These are phyloP conservation scores for Hypotaenidia philippensis DNA, from an alignment of 2,797 vertebrate species.

Conservation along the genomic window DNA sequence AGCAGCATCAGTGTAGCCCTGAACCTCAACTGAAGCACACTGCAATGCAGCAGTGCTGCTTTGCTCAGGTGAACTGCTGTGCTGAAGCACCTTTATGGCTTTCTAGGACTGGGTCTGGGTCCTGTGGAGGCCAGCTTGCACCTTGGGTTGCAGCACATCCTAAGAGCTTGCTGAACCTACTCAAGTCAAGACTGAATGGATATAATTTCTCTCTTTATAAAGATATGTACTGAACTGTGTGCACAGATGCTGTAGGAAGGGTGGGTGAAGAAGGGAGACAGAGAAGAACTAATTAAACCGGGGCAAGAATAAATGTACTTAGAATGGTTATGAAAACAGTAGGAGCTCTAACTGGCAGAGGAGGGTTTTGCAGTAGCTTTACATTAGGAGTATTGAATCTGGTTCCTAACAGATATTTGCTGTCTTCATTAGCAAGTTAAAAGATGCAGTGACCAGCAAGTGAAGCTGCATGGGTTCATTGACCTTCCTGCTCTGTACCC, in stretches of 20 bases:
- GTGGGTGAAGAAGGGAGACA: not conserved
- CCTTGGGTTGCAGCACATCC: not conserved
- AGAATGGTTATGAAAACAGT: not conserved
- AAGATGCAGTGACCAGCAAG: not conserved
- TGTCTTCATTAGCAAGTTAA: not conserved
- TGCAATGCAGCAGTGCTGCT: not conserved
- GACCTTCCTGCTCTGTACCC: not conserved
- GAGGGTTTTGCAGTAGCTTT: not conserved
- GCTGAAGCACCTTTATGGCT: not conserved
- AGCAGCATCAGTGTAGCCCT: not conserved
- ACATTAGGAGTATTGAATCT: not conserved
- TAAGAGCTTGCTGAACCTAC: not conserved
- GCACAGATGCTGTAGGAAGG: not conserved
- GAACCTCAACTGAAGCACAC: not conserved
- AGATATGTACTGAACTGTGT: not conserved
- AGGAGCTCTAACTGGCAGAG: not conserved
- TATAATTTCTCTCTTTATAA: not conserved
- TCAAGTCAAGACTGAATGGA: not conserved
- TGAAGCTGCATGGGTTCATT: not conserved
- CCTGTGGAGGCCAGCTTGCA: not conserved
- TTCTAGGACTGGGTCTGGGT: not conserved
- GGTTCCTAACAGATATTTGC: not conserved
- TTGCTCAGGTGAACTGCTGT: not conserved
- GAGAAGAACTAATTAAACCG: not conserved
- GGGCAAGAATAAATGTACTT: not conserved